These are phyloP conservation scores for Cryptocephalus moraei DNA, from an alignment of 2,888 invertebrate species.

Conservation along the genomic window DNA sequence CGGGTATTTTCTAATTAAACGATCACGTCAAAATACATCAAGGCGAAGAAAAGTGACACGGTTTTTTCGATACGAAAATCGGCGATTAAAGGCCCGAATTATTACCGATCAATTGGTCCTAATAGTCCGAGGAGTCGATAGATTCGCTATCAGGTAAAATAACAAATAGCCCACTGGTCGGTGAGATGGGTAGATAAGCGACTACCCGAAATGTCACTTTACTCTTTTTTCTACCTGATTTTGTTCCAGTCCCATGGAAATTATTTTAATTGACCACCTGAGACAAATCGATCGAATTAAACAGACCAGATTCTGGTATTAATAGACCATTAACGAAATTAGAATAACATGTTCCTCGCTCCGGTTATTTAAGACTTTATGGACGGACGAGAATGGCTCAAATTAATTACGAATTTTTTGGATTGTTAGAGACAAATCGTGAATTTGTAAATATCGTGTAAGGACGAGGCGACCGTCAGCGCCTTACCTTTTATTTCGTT, in stretches of 20 bases:
- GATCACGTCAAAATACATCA: too few relatives aligned
- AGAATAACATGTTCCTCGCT: conserved; percentile 24
- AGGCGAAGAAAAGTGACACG: too few relatives aligned
- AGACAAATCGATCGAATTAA: conserved; percentile 32
- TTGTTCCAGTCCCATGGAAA: conserved; percentile 26
- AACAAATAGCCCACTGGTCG: conserved; percentile 32
- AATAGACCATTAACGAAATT: conserved; percentile 33
- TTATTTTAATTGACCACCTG: conserved; percentile 33
- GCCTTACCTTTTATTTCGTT: too few relatives aligned
- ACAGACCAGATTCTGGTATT: conserved; percentile 22
- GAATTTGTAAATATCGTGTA: too few relatives aligned
- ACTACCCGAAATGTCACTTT: conserved; percentile 36
- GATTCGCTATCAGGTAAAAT: conserved; percentile 33
- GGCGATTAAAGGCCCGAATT: conserved; percentile 31
- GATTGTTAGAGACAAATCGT: too few relatives aligned
- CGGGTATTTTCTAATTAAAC: too few relatives aligned
- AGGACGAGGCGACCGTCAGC: too few relatives aligned
- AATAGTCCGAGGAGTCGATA: conserved; percentile 33
- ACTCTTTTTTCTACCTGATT: conserved; percentile 27
- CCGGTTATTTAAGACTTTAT: too few relatives aligned
- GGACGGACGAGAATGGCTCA: too few relatives aligned
- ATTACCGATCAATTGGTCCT: conserved; percentile 35
- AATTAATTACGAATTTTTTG: too few relatives aligned
- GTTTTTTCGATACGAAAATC: conserved; percentile 2
- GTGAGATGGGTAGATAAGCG: conserved; percentile 14